These are phyloP conservation scores for Oreochromis aureus DNA, from an alignment of 2,113 vertebrate genomes.

Conservation along the genomic window DNA sequence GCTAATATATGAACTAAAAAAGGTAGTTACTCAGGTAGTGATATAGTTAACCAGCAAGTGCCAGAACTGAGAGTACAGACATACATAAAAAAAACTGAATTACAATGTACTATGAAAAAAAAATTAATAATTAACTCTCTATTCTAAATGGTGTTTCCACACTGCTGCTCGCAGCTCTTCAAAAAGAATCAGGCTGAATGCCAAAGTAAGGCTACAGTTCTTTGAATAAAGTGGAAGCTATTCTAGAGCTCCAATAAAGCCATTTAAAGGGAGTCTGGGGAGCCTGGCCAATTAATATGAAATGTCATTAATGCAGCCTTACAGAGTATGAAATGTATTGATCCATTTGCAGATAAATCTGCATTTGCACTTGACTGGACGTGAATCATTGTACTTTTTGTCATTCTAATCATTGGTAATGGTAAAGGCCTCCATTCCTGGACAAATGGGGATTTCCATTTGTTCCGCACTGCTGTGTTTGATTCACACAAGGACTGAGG, in stretches of 20 bases:
- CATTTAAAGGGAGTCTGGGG: not conserved
- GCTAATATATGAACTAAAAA: not conserved
- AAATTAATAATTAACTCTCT: not conserved
- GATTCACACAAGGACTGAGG: not conserved
- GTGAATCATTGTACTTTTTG: slow-evolving; percentile 16
- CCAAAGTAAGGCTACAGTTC: not conserved
- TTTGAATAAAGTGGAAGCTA: not conserved
- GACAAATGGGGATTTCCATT: slow-evolving; percentile 5
- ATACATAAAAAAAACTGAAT: not conserved
- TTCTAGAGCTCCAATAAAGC: not conserved
- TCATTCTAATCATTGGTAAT: slow-evolving; percentile 7
- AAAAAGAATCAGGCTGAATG: not conserved
- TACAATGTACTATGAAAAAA: not conserved
- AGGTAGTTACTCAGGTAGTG: not conserved
- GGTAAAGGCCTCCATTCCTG: not conserved
- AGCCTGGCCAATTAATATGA: not conserved
- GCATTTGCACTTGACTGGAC: slow-evolving; percentile 28
- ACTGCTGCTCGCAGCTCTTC: not conserved
- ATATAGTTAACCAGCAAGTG: not conserved
- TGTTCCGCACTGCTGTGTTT: slow-evolving; percentile 31
- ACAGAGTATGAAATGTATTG: slow-evolving; percentile 3
- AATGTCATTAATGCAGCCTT: slow-evolving; percentile 3
- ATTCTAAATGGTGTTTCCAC: not conserved
- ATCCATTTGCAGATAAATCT: slow-evolving; percentile 30
- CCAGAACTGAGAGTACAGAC: not conserved